Evolutionary conservation across 2,113 vertebrate genomes (phyloP).

Genomic region (Oplegnathus fasciatus): DNA sequence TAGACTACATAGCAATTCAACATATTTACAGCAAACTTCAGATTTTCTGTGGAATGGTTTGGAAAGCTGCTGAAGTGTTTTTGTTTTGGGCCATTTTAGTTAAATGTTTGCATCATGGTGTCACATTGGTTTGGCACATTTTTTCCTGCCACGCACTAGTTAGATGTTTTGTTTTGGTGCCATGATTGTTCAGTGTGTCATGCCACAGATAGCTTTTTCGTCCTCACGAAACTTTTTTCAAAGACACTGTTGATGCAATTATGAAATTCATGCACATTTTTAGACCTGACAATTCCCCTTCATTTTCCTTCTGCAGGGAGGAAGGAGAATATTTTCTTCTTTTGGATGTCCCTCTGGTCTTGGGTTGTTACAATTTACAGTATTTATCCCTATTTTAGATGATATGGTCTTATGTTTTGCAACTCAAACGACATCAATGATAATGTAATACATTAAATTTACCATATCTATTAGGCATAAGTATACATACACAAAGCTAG

Average conservation of each 20-base stretch:
- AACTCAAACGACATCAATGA: not conserved
- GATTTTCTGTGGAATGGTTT: conserved; percentile 11
- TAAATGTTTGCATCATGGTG: conserved; percentile 22
- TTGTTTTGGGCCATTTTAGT: conserved; percentile 1
- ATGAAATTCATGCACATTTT: not conserved
- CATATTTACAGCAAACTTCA: not conserved
- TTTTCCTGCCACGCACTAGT: not conserved
- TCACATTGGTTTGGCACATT: not conserved
- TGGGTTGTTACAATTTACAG: not conserved
- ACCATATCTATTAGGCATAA: not conserved
- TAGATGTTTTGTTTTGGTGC: not conserved
- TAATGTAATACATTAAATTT: not conserved
- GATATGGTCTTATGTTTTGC: not conserved
- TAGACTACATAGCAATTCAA: not conserved
- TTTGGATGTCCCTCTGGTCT: not conserved
- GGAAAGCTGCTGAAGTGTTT: not conserved
- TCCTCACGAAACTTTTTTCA: not conserved
- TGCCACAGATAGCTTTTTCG: not conserved
- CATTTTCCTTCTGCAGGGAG: not conserved
- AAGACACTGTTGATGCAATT: not conserved
- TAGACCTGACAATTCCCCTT: not conserved
- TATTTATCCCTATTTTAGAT: not conserved
- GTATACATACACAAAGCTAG: not conserved
- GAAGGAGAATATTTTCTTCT: not conserved
- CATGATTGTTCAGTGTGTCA: not conserved